Percentiles rank a stretch among this genome's conserved stretches.
Evolutionary conservation across 2,888 invertebrate species (phyloP).

Genomic region (Scaptomyza tumidula): DNA sequence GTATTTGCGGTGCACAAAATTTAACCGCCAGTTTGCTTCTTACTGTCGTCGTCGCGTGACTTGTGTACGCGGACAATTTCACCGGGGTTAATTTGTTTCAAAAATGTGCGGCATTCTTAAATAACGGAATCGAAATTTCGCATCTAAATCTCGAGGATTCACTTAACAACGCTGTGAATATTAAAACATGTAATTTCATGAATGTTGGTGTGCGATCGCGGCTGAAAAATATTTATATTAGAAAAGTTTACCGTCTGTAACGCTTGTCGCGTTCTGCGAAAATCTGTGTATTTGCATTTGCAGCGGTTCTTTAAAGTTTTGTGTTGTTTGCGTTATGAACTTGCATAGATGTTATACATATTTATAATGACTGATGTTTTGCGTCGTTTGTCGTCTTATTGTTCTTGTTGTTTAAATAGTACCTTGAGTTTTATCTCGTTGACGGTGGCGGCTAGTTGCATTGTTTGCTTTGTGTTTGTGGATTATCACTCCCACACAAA

Average conservation of each 20-base stretch:
- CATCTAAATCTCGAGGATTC: not conserved
- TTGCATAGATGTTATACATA: slow-evolving; percentile 26
- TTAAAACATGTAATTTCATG: not conserved
- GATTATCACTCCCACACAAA: slow-evolving; percentile 54
- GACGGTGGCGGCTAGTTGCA: slow-evolving; percentile 33
- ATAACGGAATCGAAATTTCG: not conserved
- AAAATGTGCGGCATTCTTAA: slow-evolving; percentile 19
- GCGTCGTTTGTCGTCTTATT: too few relatives aligned
- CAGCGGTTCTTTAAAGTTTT: slow-evolving; percentile 11
- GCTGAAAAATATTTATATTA: slow-evolving; percentile 21
- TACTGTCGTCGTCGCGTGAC: slow-evolving; percentile 40
- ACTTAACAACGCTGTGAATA: not conserved
- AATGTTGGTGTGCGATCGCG: slow-evolving; percentile 29
- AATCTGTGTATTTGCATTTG: slow-evolving; percentile 19
- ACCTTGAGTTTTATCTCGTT: slow-evolving; percentile 47
- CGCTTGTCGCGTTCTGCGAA: not conserved
- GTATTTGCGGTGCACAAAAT: slow-evolving; percentile 28
- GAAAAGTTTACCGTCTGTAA: slow-evolving; percentile 16
- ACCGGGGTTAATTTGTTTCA: slow-evolving; percentile 21
- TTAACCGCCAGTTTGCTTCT: slow-evolving; percentile 50
- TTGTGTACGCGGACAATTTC: slow-evolving; percentile 39
- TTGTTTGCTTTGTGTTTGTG: slow-evolving; percentile 46
- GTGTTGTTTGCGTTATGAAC: slow-evolving; percentile 25
- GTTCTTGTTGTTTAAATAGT: slow-evolving; percentile 32
- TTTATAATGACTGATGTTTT: slow-evolving; percentile 40